Evolutionary conservation across 2,113 vertebrate species (phyloP), one percentile per base, ranked within the genome.

Genomic region (Sander lucioperca): DNA sequence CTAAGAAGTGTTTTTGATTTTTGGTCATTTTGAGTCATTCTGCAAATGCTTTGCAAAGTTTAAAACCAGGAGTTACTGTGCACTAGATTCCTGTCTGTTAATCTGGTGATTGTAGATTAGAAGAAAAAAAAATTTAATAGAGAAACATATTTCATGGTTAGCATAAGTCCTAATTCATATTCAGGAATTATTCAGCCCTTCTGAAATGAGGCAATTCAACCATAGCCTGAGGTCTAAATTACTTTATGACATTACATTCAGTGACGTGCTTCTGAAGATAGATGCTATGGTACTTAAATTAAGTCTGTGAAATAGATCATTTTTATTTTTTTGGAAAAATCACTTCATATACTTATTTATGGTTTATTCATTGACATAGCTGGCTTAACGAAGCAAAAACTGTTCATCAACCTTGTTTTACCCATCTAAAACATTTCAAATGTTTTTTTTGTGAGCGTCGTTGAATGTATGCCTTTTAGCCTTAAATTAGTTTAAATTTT

Each of bases 401-500:
- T n/a, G 7, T 74, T 83, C 25, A 62, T 56, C 61, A 16, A 13
- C 47, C 10, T 36, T 47, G 21, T 87, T 70, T 58, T n/a, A 25
- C 23, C 19, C 16, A 36, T 50, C 48, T 23, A 25, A 25, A 67
- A 63, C 66, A 27, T 58, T 45, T 59, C 70, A 48, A 79, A 67
- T 83, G 56, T 76, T 48, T 77, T 77, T 33, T 43, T 47, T 36
- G 18, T 82, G 57, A 53, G 54, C 2, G 10, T 43, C 50, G 66
- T 69, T 69, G 67, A 54, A 58, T 82, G 62, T 84, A 67, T 58
- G 54, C 76, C 71, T 79, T 43, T 87, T 74, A 80, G 83, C 85
- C 88, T 90, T 89, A 85, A 91, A 57, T 15, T 77, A 45, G 48
- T 39, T 78, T 69, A 39, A 39, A 13, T 50, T 18, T 54, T 69